phyloP scores from a whole-genome alignment of 1,140 invertebrate genomes.

The Eupeodes corollae region DNA sequence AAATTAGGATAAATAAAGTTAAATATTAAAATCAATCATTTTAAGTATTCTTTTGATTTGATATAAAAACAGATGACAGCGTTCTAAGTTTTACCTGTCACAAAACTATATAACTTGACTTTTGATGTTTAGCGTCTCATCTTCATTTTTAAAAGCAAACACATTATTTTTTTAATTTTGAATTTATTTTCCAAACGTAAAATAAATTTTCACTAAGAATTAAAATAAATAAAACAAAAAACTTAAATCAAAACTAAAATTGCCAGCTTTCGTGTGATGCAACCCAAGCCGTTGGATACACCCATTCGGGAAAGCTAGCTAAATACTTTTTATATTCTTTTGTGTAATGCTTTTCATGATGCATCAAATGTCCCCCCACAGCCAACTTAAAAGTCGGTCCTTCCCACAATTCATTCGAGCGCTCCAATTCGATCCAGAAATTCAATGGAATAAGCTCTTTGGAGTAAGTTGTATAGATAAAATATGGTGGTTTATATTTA shows the following conservation, averaged over 20 bases:
- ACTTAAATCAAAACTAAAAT: constrained; percentile 9
- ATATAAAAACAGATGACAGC: too few relatives aligned
- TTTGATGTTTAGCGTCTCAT: too few relatives aligned
- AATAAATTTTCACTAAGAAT: too few relatives aligned
- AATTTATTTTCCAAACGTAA: too few relatives aligned
- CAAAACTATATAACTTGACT: too few relatives aligned
- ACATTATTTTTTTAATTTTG: too few relatives aligned
- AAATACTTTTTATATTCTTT: constrained; percentile 23
- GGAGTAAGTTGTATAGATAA: constrained; percentile 22
- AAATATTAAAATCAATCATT: too few relatives aligned
- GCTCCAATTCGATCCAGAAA: constrained; percentile 28
- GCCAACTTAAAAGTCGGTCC: constrained; percentile 22
- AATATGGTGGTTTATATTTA: constrained; percentile 17
- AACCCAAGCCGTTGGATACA: constrained; percentile 28
- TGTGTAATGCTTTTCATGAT: constrained; percentile 25
- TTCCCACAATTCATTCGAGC: constrained; percentile 2
- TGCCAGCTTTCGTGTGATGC: constrained; percentile 26
- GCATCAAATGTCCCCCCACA: constrained; percentile 20
- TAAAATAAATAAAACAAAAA: too few relatives aligned
- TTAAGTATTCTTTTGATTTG: too few relatives aligned
- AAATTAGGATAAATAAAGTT: too few relatives aligned
- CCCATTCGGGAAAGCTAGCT: constrained; percentile 24
- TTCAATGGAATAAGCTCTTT: constrained; percentile 14
- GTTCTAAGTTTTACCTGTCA: too few relatives aligned
- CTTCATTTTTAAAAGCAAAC: too few relatives aligned